phyloP scores from a whole-genome alignment of 2,113 vertebrate genomes.

The Eudyptes chrysolophus region DNA sequence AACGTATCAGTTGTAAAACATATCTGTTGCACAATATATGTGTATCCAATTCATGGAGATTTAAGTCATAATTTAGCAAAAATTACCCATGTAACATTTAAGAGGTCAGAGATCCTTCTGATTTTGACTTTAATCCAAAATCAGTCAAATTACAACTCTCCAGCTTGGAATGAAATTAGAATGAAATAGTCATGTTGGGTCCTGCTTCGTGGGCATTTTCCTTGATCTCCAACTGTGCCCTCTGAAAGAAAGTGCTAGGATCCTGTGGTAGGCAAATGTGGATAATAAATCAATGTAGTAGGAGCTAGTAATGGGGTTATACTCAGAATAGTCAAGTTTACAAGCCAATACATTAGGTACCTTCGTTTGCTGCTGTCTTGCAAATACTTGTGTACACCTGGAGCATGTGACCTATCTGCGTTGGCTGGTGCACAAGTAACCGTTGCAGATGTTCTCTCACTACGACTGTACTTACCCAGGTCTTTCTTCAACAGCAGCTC shows the following conservation, averaged over 20 bases:
- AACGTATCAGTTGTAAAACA: not conserved
- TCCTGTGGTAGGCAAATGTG: not conserved
- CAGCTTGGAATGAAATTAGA: not conserved
- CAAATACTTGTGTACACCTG: not conserved
- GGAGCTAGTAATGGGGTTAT: not conserved
- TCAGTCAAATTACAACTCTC: not conserved
- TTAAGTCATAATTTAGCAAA: not conserved
- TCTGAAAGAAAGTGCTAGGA: not conserved
- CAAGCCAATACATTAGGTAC: not conserved
- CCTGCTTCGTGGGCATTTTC: not conserved
- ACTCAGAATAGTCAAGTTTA: not conserved
- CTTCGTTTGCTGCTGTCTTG: not conserved
- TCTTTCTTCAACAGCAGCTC: not conserved
- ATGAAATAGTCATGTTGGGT: not conserved
- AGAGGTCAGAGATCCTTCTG: not conserved
- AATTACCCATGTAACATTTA: not conserved
- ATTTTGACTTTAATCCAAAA: conserved; percentile 2
- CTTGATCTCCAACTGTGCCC: not conserved
- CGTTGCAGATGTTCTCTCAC: not conserved
- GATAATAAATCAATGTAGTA: not conserved
- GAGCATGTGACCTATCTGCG: accelerated
- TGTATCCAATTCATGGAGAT: not conserved
- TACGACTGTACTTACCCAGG: not conserved
- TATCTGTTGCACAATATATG: not conserved
- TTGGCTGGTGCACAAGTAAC: not conserved